These are phyloP conservation scores for Macropus fuliginosus DNA, from an alignment of 2,797 vertebrate genomes.

Conservation along the genomic window DNA sequence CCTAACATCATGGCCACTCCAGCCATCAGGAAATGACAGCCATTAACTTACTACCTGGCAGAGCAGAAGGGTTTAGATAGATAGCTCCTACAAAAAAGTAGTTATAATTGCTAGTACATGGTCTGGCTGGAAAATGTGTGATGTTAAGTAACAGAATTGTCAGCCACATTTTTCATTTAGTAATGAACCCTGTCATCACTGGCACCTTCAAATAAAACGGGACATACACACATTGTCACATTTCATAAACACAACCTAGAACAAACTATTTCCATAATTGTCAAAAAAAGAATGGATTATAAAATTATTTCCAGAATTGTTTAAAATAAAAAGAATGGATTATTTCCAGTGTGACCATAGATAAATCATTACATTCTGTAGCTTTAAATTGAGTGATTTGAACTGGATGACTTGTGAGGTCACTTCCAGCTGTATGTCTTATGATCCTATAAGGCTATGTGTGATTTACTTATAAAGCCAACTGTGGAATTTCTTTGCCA, in stretches of 20 bases:
- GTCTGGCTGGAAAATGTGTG: not conserved
- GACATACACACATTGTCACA: not conserved
- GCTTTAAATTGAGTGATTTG: not conserved
- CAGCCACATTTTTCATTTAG: not conserved
- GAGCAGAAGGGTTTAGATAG: not conserved
- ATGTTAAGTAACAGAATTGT: not conserved
- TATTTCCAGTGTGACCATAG: not conserved
- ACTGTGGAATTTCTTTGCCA: not conserved
- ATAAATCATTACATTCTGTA: not conserved
- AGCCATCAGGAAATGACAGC: not conserved
- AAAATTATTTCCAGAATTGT: not conserved
- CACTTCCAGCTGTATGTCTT: not conserved
- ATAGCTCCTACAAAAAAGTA: not conserved
- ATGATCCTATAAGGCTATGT: not conserved
- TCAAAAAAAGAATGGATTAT: not conserved
- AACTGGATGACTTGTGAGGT: not conserved
- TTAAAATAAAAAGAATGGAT: not conserved
- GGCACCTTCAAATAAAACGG: not conserved
- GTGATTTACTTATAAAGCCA: not conserved
- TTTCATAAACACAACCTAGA: not conserved
- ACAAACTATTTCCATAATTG: not conserved
- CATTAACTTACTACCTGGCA: not conserved
- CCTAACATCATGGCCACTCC: not conserved
- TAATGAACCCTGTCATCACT: not conserved
- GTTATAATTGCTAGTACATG: not conserved